phyloP scores from a whole-genome alignment of 2,888 invertebrate genomes.

The Monoplex corrugatus region DNA sequence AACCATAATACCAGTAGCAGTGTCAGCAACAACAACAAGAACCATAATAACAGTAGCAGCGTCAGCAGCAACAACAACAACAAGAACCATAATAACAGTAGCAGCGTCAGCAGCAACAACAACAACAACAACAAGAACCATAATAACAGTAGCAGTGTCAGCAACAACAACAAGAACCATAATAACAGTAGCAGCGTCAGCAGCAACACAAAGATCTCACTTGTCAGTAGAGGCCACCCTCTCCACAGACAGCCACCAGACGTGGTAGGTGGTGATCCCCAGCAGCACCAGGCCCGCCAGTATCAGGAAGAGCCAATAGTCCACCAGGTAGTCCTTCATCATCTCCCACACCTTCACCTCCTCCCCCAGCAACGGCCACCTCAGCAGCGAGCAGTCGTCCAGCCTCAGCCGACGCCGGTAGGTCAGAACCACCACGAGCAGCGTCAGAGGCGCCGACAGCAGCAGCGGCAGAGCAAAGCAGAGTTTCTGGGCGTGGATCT shows the following conservation, averaged over 20 bases:
- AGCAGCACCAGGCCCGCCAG: constrained; percentile 56
- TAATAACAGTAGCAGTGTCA: background rate
- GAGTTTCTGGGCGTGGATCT: constrained; percentile 67
- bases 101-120: too few relatives aligned
- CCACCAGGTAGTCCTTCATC: constrained; percentile 46
- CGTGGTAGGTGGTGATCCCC: constrained; percentile 24
- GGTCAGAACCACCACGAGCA: constrained; percentile 63
- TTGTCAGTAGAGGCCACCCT: constrained; percentile 48
- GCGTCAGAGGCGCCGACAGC: constrained; percentile 63
- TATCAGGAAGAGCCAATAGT: constrained; percentile 64
- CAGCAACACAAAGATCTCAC: background rate
- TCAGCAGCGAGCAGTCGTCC: background rate
- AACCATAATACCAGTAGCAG: background rate
- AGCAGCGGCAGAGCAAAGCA: constrained; percentile 68
- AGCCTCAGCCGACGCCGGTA: constrained; percentile 45
- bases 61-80: too few relatives aligned
- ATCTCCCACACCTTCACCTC: constrained; percentile 80
- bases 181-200: background rate
- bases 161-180: too few relatives aligned
- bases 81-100: too few relatives aligned
- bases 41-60: too few relatives aligned
- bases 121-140: background rate
- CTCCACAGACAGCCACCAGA: constrained; percentile 39
- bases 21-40: background rate
- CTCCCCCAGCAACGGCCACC: constrained; percentile 93